These are phyloP conservation scores for Sternotherus odoratus DNA, from an alignment of 2,797 vertebrate species.

Conservation along the genomic window DNA sequence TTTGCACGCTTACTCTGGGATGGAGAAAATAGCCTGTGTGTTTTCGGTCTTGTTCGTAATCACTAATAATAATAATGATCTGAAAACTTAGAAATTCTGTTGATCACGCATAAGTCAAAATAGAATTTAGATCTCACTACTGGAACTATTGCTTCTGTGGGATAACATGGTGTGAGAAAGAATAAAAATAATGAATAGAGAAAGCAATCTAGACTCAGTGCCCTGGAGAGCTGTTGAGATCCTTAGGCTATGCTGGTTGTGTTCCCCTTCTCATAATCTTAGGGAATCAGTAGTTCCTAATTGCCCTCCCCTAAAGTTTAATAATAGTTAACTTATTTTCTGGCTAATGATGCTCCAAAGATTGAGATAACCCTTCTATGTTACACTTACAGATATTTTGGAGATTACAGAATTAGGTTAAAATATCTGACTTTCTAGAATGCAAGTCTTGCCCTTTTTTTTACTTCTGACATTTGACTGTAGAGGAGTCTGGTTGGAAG, in stretches of 20 bases:
- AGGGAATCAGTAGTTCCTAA: accelerated
- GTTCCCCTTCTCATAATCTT: neutral
- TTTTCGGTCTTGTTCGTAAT: neutral
- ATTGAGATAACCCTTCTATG: neutral
- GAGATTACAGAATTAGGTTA: neutral
- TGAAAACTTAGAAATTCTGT: neutral
- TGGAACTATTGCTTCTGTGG: neutral
- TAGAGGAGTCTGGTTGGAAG: neutral
- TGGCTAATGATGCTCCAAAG: neutral
- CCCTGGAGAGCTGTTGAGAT: neutral
- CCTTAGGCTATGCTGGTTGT: neutral
- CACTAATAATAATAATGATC: neutral
- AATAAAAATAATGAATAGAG: neutral
- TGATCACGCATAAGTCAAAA: neutral
- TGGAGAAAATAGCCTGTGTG: neutral
- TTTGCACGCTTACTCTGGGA: neutral
- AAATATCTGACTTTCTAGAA: neutral
- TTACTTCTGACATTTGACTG: neutral
- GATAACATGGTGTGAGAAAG: neutral
- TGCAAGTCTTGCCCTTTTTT: neutral
- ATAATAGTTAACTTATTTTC: neutral
- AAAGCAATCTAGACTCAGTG: neutral
- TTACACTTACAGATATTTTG: neutral
- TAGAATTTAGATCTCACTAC: neutral
- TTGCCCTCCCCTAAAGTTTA: neutral